Conservation (phyloP, 2,888 invertebrate species). For the Lamellibrachia columna region DNA sequence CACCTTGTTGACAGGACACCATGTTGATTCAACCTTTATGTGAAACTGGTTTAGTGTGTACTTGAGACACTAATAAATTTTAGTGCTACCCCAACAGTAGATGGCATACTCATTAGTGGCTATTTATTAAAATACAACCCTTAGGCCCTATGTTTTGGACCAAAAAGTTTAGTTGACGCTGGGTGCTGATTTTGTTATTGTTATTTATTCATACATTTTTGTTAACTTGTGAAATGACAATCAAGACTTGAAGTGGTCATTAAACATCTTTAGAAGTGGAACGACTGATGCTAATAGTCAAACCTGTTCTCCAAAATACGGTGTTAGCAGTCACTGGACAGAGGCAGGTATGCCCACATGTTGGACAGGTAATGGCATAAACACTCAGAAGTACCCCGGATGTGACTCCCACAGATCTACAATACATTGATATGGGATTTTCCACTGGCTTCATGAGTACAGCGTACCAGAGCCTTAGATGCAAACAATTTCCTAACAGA, state of each 20-base stretch:
- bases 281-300: background rate
- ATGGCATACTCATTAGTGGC: background rate
- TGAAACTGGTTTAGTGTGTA: background rate
- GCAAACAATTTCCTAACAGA: too few species aligned
- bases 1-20: background rate
- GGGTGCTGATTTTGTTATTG: background rate
- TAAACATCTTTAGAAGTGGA: background rate
- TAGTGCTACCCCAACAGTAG: background rate
- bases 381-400: too few species aligned
- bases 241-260: background rate
- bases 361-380: background rate
- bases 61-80: background rate
- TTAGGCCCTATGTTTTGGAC: background rate
- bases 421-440: too few species aligned
- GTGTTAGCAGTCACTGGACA: background rate
- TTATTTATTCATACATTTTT: background rate
- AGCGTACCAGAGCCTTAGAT: too few species aligned
- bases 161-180: background rate
- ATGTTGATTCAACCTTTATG: constrained; percentile 1
- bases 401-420: background rate
- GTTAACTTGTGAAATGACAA: background rate
- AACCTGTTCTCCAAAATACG: background rate
- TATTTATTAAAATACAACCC: background rate
- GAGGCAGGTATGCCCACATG: background rate
- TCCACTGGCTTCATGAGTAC: too few species aligned